Conservation (phyloP, 2,113 vertebrate genomes). For the Ctenodactylus gundi region DNA sequence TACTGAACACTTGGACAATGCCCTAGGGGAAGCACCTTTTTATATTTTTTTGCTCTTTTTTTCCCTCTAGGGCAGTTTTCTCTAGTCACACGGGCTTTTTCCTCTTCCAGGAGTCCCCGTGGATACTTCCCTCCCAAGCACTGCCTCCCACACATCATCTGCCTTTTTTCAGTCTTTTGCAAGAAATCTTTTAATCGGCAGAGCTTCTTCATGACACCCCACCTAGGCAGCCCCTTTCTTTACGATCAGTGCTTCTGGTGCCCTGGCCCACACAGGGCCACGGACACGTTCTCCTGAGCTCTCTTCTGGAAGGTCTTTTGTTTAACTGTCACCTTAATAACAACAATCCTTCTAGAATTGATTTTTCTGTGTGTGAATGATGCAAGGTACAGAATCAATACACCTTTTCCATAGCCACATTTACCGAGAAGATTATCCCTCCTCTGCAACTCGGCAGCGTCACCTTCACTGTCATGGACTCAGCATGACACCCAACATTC, state of each 20-base stretch:
- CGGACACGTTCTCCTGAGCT: neutral
- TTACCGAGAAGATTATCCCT: neutral
- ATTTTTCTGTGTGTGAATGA: conserved; percentile 21
- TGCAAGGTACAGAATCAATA: neutral
- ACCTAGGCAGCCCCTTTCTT: neutral
- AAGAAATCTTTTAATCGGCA: conserved; percentile 8
- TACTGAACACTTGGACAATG: neutral
- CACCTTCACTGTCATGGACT: neutral
- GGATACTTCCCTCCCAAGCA: no score
- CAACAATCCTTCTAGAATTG: neutral
- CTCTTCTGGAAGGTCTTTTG: neutral
- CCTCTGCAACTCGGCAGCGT: neutral
- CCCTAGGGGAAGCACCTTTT: neutral
- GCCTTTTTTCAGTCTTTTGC: neutral
- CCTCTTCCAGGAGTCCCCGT: no score
- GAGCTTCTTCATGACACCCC: neutral
- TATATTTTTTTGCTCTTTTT: neutral
- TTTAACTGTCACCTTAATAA: neutral
- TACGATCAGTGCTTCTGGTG: neutral
- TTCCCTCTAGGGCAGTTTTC: neutral
- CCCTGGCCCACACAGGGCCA: neutral
- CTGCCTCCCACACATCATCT: neutral
- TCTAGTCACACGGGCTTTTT: no score
- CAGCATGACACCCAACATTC: neutral
- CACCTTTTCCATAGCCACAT: neutral